Evolutionary conservation across 2,888 invertebrate species (phyloP), one percentile per base, ranked within the genome.

Genomic region (Neelides folsomi): DNA sequence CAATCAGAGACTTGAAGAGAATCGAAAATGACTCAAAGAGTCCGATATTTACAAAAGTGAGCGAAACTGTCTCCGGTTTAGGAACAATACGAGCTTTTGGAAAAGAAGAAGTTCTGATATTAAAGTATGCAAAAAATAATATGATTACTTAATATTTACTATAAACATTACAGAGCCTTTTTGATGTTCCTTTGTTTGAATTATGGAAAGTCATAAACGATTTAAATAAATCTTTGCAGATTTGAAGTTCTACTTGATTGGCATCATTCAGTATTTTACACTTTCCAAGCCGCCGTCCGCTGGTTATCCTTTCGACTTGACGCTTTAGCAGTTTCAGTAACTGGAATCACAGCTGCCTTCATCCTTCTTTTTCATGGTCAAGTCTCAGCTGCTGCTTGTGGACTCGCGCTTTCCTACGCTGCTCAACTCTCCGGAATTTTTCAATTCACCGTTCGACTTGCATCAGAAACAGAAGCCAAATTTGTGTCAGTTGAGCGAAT

Each of bases 391-490:
- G 61, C 62, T 2, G 57, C 62, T 1, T 55, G 54, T 20, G 80
- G 80, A 6, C 71, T 81, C 54, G 79, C 79, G 1, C 68, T 81
- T 56, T 71, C 77, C 0, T 79, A 78, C 60, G 73, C 78, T 19
- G 70, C 76, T 8, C 73, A 79, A 70, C 72, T 78, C 60, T 73
- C 75, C 37, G 76, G 77, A n/a, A 70, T 77, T 27, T 75, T 78
- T 60, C 77, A 77, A 65, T 77, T 72, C 55, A 73, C 76, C 1
- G 70, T 75, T 5, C 67, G 75, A 58, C 62, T 73, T 51, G 68
- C 72, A 52, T 70, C 73, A 1, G 74, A 76, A 63, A 68, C 71
- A 1, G 75, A 76, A 66, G 67, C 71, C 6, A 69, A 71, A 35
- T 75, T 76, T 56, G 71, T 73, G 36, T 73, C 73, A 35, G 73